phyloP scores from a whole-genome alignment of 2,797 vertebrate species.

The Halcyon smyrnensis region DNA sequence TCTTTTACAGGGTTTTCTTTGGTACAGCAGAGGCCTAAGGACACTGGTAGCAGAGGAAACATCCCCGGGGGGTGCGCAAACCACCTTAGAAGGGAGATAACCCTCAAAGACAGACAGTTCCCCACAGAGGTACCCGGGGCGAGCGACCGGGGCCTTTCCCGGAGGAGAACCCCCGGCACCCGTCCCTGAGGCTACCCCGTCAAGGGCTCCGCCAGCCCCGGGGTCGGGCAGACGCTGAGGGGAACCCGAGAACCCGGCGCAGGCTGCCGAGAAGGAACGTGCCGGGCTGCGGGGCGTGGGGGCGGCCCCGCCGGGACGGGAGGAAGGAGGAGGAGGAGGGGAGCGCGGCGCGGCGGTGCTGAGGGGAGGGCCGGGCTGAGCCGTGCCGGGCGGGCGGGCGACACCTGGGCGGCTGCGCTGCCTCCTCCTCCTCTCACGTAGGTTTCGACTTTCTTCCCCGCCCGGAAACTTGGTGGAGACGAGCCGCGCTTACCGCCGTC shows the following conservation, averaged over 20 bases:
- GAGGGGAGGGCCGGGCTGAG: not conserved
- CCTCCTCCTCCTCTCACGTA: conserved; percentile 43
- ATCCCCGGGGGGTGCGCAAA: no score
- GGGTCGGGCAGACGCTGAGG: not conserved
- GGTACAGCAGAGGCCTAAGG: not conserved
- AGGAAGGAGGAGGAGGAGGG: not conserved
- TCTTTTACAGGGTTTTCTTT: accelerated
- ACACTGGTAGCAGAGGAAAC: not conserved
- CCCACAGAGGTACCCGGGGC: no score
- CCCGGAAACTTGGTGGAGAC: conserved; percentile 56
- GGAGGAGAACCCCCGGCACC: not conserved
- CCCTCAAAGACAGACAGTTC: accelerated
- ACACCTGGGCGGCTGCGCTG: conserved; percentile 55
- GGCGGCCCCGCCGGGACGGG: not conserved
- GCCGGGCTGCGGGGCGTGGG: not conserved
- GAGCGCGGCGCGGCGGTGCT: not conserved
- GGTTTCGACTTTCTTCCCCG: conserved; percentile 67
- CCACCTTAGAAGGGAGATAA: not conserved
- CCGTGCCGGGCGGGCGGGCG: not conserved
- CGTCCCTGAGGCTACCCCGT: not conserved
- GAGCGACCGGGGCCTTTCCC: no score
- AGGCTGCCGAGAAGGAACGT: not conserved
- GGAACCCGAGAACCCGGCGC: not conserved
- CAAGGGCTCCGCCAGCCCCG: no score
- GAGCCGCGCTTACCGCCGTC: not conserved